phyloP scores from a whole-genome alignment of 2,797 vertebrate genomes.

The Enteromius treurensis region DNA sequence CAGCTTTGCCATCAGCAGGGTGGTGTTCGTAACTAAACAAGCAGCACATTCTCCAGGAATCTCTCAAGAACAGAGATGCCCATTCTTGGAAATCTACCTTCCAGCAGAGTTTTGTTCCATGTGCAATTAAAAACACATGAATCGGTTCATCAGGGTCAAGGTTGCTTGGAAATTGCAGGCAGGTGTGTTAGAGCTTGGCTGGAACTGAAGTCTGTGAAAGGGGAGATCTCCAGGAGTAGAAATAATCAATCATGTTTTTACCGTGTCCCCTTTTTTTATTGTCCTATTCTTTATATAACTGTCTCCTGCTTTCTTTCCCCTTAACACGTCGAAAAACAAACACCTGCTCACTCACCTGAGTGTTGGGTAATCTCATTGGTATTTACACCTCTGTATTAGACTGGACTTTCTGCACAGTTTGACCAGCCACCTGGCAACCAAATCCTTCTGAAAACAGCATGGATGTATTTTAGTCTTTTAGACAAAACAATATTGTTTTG shows the following conservation, averaged over 20 bases:
- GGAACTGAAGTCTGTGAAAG: constrained; percentile 7
- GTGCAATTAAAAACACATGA: constrained; percentile 29
- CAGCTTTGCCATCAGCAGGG: not conserved
- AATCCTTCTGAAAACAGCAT: constrained; percentile 39
- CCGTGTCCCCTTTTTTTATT: not conserved
- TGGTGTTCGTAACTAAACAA: constrained; percentile 17
- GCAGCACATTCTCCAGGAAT: constrained; percentile 27
- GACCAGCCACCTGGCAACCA: constrained; percentile 43
- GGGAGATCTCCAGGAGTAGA: constrained; percentile 9
- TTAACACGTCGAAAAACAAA: constrained; percentile 14
- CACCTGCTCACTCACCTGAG: constrained; percentile 32
- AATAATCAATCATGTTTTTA: constrained; percentile 23
- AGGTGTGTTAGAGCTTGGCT: constrained; percentile 16
- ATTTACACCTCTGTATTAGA: constrained; percentile 56
- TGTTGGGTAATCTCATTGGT: constrained; percentile 47
- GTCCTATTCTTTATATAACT: constrained; percentile 5
- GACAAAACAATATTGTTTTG: not conserved
- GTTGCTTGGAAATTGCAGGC: constrained; percentile 29
- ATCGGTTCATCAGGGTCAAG: constrained; percentile 14
- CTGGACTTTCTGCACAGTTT: constrained; percentile 52
- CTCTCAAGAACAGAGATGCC: constrained; percentile 13
- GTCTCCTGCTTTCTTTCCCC: not conserved
- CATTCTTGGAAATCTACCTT: constrained; percentile 25
- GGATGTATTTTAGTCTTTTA: not conserved
- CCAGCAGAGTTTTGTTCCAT: constrained; percentile 14